Conservation (phyloP, 2,888 invertebrate genomes). For the Orthosia cruda region DNA sequence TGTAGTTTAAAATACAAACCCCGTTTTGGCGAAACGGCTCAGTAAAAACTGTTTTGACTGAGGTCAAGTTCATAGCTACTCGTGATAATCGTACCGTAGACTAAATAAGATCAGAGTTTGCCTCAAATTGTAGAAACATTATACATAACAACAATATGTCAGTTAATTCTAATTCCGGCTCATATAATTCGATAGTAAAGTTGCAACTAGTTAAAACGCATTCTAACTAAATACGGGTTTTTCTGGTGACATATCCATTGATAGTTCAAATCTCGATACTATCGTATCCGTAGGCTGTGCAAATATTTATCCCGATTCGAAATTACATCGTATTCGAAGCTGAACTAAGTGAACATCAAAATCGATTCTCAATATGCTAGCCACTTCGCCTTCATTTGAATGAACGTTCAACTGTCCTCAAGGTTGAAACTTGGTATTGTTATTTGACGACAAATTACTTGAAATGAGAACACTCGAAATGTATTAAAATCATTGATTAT, state of each 20-base stretch:
- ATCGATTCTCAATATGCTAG: conserved; percentile 17
- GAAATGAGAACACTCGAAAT: background rate
- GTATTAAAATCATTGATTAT: background rate
- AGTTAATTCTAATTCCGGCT: no score
- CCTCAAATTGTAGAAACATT: no score
- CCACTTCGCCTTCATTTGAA: conserved; percentile 16
- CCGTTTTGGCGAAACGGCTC: no score
- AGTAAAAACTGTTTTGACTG: no score
- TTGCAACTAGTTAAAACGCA: no score
- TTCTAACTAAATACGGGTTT: background rate
- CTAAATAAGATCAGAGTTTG: no score
- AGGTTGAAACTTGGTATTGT: background rate
- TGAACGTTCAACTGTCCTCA: conserved; percentile 1
- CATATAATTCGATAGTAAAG: no score
- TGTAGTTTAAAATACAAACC: no score
- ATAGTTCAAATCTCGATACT: background rate
- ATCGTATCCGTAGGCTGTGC: conserved; percentile 23
- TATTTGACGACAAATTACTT: conserved; percentile 15
- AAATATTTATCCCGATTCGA: conserved; percentile 43
- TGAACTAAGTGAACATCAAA: conserved; percentile 32
- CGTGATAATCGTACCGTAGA: no score
- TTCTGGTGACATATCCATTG: background rate
- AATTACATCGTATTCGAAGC: conserved; percentile 33
- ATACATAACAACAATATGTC: no score
- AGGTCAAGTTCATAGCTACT: no score